phyloP scores from a whole-genome alignment of 1,140 invertebrate genomes.

The Sarcophaga bullata region DNA sequence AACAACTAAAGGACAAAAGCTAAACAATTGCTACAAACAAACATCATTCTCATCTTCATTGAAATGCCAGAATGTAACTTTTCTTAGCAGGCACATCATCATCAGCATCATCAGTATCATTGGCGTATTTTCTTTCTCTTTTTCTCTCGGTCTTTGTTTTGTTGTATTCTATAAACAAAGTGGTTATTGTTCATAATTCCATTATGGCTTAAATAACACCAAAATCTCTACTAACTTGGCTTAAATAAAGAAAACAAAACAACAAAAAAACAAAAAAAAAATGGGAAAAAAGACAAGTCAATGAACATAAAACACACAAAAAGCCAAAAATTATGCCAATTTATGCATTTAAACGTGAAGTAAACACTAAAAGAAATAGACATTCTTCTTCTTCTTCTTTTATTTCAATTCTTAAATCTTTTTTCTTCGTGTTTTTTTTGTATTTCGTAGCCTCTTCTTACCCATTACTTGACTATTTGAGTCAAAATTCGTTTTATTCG shows the following conservation, averaged over 20 bases:
- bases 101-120: background rate
- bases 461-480: no score
- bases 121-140: background rate
- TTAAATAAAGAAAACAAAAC: background rate
- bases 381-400: no score
- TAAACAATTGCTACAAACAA: background rate
- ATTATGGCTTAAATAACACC: constrained; percentile 35
- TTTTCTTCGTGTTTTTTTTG: no score
- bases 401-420: no score
- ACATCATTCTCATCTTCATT: background rate
- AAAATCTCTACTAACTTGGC: constrained; percentile 14
- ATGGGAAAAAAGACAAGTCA: constrained; percentile 28
- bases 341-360: constrained; percentile 37
- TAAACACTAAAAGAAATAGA: constrained; percentile 14
- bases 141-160: background rate
- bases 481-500: constrained; percentile 10
- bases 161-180: background rate
- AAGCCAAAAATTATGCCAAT: constrained; percentile 36
- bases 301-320: constrained; percentile 15
- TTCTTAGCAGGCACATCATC: constrained; percentile 1
- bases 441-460: no score
- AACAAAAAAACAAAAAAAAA: constrained; percentile 23
- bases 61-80: background rate
- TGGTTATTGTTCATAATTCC: constrained; percentile 37
- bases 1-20: background rate